Conservation (phyloP, 2,797 vertebrate species). For the Lophura swinhoii region DNA sequence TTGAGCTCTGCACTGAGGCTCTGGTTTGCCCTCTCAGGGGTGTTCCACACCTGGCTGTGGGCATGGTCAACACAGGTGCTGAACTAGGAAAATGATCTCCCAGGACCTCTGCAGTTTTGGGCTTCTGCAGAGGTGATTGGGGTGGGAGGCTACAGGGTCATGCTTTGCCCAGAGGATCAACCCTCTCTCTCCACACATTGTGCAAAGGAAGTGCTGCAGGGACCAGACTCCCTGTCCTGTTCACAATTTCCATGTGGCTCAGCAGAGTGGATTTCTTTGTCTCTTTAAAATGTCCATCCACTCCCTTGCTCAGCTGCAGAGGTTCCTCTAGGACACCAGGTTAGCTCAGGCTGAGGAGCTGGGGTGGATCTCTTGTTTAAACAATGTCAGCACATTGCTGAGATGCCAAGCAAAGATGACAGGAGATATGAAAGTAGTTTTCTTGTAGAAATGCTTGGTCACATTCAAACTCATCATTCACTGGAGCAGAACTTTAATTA, state of each 20-base stretch:
- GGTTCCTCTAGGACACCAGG: conserved; percentile 21
- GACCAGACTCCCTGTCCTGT: not conserved
- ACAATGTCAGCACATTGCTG: not conserved
- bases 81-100: not conserved
- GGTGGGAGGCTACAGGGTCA: not conserved
- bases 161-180: not conserved
- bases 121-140: not conserved
- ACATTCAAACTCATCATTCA: not conserved
- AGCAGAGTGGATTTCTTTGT: not conserved
- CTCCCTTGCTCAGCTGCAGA: not conserved
- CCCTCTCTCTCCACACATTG: not conserved
- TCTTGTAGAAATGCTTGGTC: conserved; percentile 44
- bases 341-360: conserved; percentile 34
- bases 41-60: not conserved
- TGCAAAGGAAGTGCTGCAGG: not conserved
- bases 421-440: conserved; percentile 33
- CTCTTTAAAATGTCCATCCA: not conserved
- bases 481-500: not conserved
- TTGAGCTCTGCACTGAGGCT: not conserved
- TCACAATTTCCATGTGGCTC: not conserved
- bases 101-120: not conserved
- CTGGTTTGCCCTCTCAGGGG: not conserved
- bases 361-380: conserved; percentile 20
- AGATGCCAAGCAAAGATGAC: conserved; percentile 27
- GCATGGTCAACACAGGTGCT: not conserved